Evolutionary conservation across 2,888 invertebrate species (phyloP).

Genomic region (Cistogaster globosa): DNA sequence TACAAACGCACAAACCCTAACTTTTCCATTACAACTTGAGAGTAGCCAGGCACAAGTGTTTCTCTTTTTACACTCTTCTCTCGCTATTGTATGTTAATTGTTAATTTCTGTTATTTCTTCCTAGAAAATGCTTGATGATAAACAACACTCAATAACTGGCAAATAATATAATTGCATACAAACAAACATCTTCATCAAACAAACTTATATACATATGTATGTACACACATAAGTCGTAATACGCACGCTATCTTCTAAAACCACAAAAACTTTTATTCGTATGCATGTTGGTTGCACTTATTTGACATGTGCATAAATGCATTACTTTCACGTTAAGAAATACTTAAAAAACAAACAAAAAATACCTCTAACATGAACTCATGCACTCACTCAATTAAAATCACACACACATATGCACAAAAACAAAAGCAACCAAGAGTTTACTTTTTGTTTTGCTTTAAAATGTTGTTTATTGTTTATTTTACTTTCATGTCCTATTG

Average conservation of each 20-base stretch:
- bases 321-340: conserved; percentile 32
- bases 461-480: conserved; percentile 61
- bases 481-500: conserved; percentile 60
- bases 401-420: neutral
- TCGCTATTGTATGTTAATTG: neutral
- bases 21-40: neutral
- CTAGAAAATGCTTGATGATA: conserved; percentile 3
- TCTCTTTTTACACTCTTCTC: neutral
- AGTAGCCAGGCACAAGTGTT: neutral
- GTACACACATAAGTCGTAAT: neutral
- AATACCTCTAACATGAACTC: neutral
- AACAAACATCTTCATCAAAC: neutral
- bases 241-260: neutral
- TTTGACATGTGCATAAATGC: conserved; percentile 49
- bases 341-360: neutral
- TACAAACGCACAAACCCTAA: conserved; percentile 27
- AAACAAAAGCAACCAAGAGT: conserved; percentile 13
- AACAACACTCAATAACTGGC: conserved; percentile 4
- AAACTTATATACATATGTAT: neutral
- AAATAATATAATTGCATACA: conserved; percentile 18
- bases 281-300: neutral
- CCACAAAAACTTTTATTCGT: neutral
- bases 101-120: conserved; percentile 14
- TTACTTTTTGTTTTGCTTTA: conserved; percentile 49
- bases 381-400: neutral